Evolutionary conservation across 1,140 invertebrate species (phyloP).

Genomic region (Alviniconcha marisindica): DNA sequence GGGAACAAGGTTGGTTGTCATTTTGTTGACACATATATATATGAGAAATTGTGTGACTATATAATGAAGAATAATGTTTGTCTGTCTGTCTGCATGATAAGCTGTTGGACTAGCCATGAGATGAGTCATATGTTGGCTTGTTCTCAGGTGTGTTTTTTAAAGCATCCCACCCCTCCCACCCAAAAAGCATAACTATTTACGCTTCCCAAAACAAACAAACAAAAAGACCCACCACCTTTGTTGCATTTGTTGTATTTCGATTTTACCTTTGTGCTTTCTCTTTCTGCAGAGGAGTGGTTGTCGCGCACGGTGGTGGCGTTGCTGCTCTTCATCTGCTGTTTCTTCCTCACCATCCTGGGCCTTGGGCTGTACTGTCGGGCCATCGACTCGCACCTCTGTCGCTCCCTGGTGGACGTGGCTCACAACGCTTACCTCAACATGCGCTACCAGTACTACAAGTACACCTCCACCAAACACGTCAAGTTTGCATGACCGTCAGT

Average conservation of each 20-base stretch:
- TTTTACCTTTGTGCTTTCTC: not conserved
- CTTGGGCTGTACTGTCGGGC: constrained; percentile 62
- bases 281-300: constrained; percentile 60
- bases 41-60: too few relatives aligned
- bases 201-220: too few relatives aligned
- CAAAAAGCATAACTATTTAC: too few relatives aligned
- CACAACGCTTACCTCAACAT: constrained; percentile 51
- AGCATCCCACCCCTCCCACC: too few relatives aligned
- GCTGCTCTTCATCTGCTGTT: constrained; percentile 55
- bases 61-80: too few relatives aligned
- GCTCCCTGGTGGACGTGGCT: constrained; percentile 40
- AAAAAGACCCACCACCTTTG: not conserved
- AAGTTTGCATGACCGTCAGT: constrained; percentile 43
- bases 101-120: too few relatives aligned
- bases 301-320: constrained; percentile 57
- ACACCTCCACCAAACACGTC: constrained; percentile 46
- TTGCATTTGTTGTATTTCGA: not conserved
- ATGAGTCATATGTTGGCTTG: too few relatives aligned
- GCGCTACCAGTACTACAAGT: constrained; percentile 62
- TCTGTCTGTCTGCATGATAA: too few relatives aligned
- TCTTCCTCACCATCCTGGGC: constrained; percentile 58
- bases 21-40: too few relatives aligned
- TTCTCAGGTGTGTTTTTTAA: too few relatives aligned
- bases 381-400: constrained; percentile 45
- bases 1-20: not conserved